Percentiles rank a stretch among this genome's conserved stretches.
phyloP scores from a whole-genome alignment of 2,888 invertebrate genomes.

The Campopleginae sp. region DNA sequence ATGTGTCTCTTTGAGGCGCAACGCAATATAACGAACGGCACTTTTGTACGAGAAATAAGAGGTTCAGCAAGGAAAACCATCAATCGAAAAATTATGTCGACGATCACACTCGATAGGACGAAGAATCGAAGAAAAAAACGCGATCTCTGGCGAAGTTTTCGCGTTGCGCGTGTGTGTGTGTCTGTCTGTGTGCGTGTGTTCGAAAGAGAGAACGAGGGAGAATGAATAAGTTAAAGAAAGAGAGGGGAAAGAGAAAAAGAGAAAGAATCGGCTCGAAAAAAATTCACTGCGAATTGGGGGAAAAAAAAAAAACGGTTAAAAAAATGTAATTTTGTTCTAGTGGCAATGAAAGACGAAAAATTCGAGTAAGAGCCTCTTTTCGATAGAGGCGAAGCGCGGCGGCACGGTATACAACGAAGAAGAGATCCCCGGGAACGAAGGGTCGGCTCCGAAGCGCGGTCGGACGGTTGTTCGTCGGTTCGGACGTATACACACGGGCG shows the following conservation, averaged over 20 bases:
- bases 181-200: too few relatives aligned
- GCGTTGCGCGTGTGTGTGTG: neutral
- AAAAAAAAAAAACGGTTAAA: neutral
- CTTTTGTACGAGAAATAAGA: conserved; percentile 54
- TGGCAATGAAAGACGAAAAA: conserved; percentile 35
- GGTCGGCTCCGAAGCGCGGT: conserved; percentile 60
- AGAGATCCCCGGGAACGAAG: conserved; percentile 67
- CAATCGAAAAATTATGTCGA: conserved; percentile 20
- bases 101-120: conserved; percentile 42
- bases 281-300: conserved; percentile 33
- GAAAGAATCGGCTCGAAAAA: conserved; percentile 17
- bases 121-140: neutral
- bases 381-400: conserved; percentile 55
- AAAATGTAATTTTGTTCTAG: conserved; percentile 12
- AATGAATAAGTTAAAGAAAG: neutral
- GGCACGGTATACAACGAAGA: conserved; percentile 56
- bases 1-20: conserved; percentile 26
- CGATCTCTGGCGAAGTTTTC: neutral
- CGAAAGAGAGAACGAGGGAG: neutral
- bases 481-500: conserved; percentile 59
- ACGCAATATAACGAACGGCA: conserved; percentile 63
- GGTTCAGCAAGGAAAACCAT: conserved; percentile 35
- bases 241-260: neutral
- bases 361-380: conserved; percentile 11
- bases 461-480: conserved; percentile 59